phyloP scores from a whole-genome alignment of 2,888 invertebrate species.

The Drosophila paramelanica region DNA sequence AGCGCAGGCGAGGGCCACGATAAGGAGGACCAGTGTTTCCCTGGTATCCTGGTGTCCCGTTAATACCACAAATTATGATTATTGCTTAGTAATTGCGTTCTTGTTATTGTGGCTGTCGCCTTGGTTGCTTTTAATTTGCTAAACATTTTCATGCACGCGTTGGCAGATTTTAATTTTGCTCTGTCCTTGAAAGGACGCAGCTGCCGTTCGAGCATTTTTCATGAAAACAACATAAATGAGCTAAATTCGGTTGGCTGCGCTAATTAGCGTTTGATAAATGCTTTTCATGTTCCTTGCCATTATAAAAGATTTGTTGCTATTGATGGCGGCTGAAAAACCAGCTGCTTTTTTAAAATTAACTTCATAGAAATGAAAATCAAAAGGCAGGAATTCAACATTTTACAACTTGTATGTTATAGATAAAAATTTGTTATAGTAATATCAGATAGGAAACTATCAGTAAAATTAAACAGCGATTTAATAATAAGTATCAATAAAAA shows the following conservation, averaged over 20 bases:
- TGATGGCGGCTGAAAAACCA: background rate
- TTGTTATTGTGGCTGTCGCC: constrained; percentile 14
- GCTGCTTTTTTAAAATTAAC: background rate
- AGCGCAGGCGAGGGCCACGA: constrained; percentile 29
- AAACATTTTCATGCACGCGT: constrained; percentile 51
- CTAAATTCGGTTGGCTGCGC: constrained; percentile 17
- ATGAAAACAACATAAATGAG: constrained; percentile 25
- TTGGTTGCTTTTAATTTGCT: constrained; percentile 50
- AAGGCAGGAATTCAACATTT: constrained; percentile 2
- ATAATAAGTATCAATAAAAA: background rate
- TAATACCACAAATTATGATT: constrained; percentile 76
- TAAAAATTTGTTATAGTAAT: no score
- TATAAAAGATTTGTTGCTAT: constrained; percentile 21
- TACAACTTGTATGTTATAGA: background rate
- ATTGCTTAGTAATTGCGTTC: constrained; percentile 68
- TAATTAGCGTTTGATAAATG: constrained; percentile 48
- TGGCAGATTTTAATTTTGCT: constrained; percentile 35
- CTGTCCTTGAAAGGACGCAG: constrained; percentile 17
- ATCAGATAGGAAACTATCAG: no score
- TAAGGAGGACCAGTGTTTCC: constrained; percentile 11
- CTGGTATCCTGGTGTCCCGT: constrained; percentile 18
- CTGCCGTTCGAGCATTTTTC: constrained; percentile 15
- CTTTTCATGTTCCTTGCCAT: constrained; percentile 36
- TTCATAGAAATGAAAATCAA: constrained; percentile 3
- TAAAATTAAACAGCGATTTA: background rate